Percentiles rank a stretch among this genome's conserved stretches.
These are phyloP conservation scores for Capitulum mitella DNA, from an alignment of 2,888 invertebrate species.

Conservation along the genomic window DNA sequence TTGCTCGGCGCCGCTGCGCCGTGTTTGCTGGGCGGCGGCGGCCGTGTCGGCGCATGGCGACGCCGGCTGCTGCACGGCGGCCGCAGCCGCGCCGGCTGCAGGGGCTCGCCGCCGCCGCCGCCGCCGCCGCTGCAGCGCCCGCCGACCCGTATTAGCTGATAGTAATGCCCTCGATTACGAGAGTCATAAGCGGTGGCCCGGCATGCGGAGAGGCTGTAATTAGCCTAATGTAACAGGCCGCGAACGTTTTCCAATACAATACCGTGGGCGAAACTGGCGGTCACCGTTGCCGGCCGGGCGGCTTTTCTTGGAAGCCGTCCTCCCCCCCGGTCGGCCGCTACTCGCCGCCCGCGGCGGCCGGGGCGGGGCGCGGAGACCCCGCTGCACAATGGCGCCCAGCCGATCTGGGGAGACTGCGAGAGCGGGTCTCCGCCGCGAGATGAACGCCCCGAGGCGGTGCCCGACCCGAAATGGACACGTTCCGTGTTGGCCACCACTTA, in stretches of 20 bases:
- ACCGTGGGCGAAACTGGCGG: constrained; percentile 1
- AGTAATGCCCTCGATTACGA: background rate
- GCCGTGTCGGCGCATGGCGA: too few relatives aligned
- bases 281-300: background rate
- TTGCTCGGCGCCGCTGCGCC: background rate
- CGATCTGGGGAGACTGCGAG: background rate
- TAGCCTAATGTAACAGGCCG: constrained; percentile 10
- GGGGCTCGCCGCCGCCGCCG: too few relatives aligned
- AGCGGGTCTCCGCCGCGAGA: background rate
- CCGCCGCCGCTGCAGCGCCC: too few relatives aligned
- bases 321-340: too few relatives aligned
- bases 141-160: background rate
- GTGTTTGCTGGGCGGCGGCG: too few relatives aligned
- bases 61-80: too few relatives aligned
- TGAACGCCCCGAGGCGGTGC: background rate
- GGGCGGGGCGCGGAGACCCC: background rate
- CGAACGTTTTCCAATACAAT: constrained; percentile 16
- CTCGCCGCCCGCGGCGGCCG: too few relatives aligned
- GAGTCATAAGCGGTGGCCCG: background rate
- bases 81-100: too few relatives aligned
- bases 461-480: background rate
- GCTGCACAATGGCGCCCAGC: background rate
- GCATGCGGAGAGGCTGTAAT: background rate
- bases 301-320: background rate
- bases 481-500: background rate